Conservation (phyloP, 2,113 vertebrate genomes). For the Isichthys henryi region DNA sequence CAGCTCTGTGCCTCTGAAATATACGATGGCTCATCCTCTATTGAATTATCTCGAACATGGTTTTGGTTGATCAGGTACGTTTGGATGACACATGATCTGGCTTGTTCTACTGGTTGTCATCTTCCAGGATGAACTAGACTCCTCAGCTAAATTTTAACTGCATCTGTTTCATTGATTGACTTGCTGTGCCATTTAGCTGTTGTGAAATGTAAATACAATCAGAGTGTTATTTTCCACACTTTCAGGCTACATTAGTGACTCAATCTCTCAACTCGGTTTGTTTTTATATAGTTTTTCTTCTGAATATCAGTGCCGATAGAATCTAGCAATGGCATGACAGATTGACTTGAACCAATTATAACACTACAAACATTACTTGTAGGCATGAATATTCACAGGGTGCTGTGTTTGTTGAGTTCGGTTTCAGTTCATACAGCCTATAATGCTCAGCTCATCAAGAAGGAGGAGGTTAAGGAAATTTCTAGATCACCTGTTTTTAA, state of each 20-base stretch:
- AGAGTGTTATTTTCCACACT: background rate
- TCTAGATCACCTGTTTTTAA: slow-evolving; percentile 32
- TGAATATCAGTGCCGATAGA: background rate
- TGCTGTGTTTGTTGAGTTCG: background rate
- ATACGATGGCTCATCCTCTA: background rate
- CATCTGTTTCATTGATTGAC: background rate
- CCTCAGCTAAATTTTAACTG: background rate
- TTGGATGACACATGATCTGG: background rate
- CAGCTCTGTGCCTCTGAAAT: background rate
- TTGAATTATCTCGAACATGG: background rate
- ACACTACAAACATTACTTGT: background rate
- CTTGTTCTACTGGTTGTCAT: background rate
- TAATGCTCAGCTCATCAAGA: background rate
- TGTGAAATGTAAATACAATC: background rate
- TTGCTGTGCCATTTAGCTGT: background rate
- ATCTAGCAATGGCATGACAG: background rate
- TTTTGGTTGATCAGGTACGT: background rate
- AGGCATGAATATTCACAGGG: background rate
- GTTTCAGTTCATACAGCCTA: background rate
- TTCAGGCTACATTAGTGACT: background rate
- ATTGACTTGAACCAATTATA: background rate
- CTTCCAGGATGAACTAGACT: background rate
- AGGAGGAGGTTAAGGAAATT: slow-evolving; percentile 21
- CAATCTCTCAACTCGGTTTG: background rate
- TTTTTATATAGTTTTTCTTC: background rate